Percentiles rank a stretch among this genome's conserved stretches.
phyloP scores from a whole-genome alignment of 2,888 invertebrate species.

The Nezara viridula region DNA sequence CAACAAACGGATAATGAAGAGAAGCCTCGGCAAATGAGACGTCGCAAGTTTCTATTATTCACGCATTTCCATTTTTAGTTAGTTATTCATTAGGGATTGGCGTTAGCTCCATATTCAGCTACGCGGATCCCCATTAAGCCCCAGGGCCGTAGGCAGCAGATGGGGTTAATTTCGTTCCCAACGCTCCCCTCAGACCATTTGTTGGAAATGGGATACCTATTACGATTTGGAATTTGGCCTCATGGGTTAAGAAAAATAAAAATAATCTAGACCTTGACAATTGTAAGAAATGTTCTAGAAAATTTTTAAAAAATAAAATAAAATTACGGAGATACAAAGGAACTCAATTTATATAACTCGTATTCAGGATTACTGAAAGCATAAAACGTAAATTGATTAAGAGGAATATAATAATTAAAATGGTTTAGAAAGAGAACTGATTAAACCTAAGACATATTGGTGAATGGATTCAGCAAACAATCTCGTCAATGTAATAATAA shows the following conservation, averaged over 20 bases:
- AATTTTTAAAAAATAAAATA: no score
- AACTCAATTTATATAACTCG: no score
- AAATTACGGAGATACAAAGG: no score
- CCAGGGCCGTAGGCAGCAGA: background rate
- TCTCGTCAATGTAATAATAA: no score
- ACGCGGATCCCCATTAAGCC: background rate
- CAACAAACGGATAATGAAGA: slow-evolving; percentile 19
- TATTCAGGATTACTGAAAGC: no score
- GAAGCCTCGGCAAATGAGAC: background rate
- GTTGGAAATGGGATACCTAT: slow-evolving; percentile 1
- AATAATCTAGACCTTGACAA: background rate
- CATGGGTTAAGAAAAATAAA: background rate
- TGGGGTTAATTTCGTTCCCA: slow-evolving; percentile 20
- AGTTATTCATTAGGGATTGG: slow-evolving; percentile 11
- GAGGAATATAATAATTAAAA: no score
- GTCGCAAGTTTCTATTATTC: slow-evolving; percentile 32
- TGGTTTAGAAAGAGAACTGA: no score
- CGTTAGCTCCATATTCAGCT: slow-evolving; percentile 5
- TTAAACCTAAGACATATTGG: no score
- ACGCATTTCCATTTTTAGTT: slow-evolving; percentile 28
- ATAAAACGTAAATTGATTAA: no score
- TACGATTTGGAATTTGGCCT: background rate
- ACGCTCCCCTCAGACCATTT: background rate
- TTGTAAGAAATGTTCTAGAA: background rate
- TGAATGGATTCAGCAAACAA: no score